Base-by-base conservation (phyloP, 2,113 vertebrate genomes). In the Sarotherodon lohbergeri region DNA sequence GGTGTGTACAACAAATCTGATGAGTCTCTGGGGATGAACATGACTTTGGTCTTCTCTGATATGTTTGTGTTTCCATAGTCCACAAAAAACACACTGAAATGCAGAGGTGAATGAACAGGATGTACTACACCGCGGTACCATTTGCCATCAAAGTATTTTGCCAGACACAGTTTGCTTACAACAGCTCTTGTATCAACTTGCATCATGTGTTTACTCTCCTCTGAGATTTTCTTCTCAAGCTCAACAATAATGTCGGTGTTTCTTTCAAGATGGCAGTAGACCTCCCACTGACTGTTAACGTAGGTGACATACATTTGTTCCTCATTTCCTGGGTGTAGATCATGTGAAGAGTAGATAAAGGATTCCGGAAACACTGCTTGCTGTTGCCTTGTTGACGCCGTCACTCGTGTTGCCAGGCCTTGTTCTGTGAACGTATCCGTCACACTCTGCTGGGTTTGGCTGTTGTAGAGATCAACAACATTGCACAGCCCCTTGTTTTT, bases 241-340 rank as follows among this genome's bases (percentile, higher is more conserved):
- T 93, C 88, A 24, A 97, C 93, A 16, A 98, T 84, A 73, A 95
- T 81, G 85, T 92, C 84, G 41, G 59, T 91, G 88, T 99, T 98
- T 95, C 96, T 97, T 71, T 96, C 95, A 57, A 99, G 96, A 12
- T 99, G 98, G 85, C 97, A 97, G 94, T 97, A 99, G 89, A 99
- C 94, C 88, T 97, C 96, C 91, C 96, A 95, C 32, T 97, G 97
- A 91, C 95, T 98, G 80, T 63, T 89, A 59, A 98, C 54, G 5
- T 98, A 95, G 55, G 97, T 97, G 76, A 98, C 90, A 76, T 94
- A 97, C 17, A 99, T 94, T 7, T 95, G 89, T 88, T 98, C 98
- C 92, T 97, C 95, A 24, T 90, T 96, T 95, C 97, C 97, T 84
- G 94, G 39, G 56, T 89, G 91, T 39, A 98, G 68, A 90, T 96